Base-by-base conservation (phyloP, 2,797 vertebrate species). In the Eospalax fontanierii region DNA sequence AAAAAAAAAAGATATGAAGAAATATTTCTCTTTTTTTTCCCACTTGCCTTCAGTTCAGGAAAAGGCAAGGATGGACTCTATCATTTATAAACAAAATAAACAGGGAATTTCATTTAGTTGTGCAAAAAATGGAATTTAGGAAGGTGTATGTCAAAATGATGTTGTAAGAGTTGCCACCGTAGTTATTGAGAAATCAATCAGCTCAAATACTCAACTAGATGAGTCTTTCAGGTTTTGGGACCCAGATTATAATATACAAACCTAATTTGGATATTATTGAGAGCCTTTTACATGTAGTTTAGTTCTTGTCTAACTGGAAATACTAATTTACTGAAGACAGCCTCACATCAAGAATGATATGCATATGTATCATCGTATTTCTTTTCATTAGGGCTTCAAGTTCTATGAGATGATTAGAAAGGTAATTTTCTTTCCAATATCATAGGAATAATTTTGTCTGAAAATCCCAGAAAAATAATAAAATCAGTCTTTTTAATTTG, bases 381-480 rank as follows among this genome's bases (percentile, higher is more conserved):
- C 26, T 89, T 95, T 70, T 94, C 16, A 66, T 93, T 93, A 93
- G 87, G 81, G 21, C 65, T 93, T 43, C 74, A 46, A 80, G 35
- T 93, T 95, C 66, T 85, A 7, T 76, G 61, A 95, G 79, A 84
- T 96, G 92, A 82, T 76, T 76, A 76, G 63, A 93, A 61, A 92
- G 65, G 33, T 79, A 70, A 70, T n/a, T 70, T 18, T 75, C 63
- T 40, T 59, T 66, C 43, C 11, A 87, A 40, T 93, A 24, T 33
- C 70, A 86, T 50, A 87, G 43, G 40, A 70, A 89, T 68, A 91
- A 46, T 91, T 95, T 83, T 91, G 83, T 94, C 50, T 92, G 95
- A 96, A 81, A 96, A 43, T 43, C 33, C 61, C 57, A n/a, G 65
- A 95, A 92, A 89, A 35, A 96, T 68, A 96, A 86, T 89, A 84